Percentiles rank a stretch among this genome's conserved stretches.
Evolutionary conservation across 2,797 vertebrate species (phyloP).

Genomic region (Anomalospiza imberbis): DNA sequence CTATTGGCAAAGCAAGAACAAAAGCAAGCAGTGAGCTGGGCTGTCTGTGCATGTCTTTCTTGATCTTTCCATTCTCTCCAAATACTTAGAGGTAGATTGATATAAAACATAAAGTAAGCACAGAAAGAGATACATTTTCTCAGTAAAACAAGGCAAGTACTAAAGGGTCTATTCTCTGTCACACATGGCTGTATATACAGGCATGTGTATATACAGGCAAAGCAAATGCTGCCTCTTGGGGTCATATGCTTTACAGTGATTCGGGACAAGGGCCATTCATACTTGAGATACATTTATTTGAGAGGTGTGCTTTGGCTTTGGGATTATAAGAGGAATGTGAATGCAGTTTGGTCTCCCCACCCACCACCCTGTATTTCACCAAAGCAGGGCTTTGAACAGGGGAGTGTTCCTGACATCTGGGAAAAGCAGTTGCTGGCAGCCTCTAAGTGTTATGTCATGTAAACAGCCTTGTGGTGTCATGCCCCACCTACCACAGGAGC

Average conservation of each 20-base stretch:
- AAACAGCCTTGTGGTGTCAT: background rate
- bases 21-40: accelerated
- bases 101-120: background rate
- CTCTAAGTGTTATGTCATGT: background rate
- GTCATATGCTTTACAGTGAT: background rate
- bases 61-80: background rate
- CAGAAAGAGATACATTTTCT: background rate
- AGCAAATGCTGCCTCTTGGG: background rate
- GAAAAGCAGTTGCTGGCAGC: background rate
- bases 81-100: background rate
- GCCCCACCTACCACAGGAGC: background rate
- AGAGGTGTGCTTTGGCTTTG: background rate
- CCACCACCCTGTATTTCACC: background rate
- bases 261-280: background rate
- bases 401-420: background rate
- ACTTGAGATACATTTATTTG: background rate
- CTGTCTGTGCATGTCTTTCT: background rate
- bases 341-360: background rate
- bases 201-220: background rate
- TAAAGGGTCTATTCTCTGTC: background rate
- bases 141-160: background rate
- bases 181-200: accelerated
- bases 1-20: background rate
- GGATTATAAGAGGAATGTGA: background rate
- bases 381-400: background rate